Evolutionary conservation across 2,888 invertebrate genomes (phyloP), one percentile per base, ranked within the genome.

Genomic region (Drosophila kuntzei): DNA sequence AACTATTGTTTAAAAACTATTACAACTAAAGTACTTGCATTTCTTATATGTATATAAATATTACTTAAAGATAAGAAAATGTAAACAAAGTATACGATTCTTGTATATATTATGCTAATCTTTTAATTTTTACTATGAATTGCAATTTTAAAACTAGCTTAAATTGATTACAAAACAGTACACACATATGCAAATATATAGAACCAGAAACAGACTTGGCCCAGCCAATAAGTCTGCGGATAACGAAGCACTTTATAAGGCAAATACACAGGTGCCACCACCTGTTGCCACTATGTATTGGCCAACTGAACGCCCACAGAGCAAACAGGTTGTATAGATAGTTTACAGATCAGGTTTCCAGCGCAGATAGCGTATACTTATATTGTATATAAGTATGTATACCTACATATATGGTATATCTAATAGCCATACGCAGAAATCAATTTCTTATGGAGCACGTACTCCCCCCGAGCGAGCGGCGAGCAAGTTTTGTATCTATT

Each of bases 361-460:
- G 41, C 44, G n/a, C 16, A 36, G 47, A 20, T 47, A 47, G 50
- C 34, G 12, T 27, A 16, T 46, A 20, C 25, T 20, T 37, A 11
- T 37, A 20, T 50, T 50, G 11, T 27, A 12, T 39, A 39, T 46
- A 22, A 55, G 44, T 20, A 29, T 27, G 8, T 47, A 27, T 41
- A 47, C 14, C 18, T 51, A 14, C 37, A 20, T 58, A 14, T 46
- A 20, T 58, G 32, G 36, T 57, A 34, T 54, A 41, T 59, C 67
- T 51, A 73, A 77, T 73, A 73, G 47, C 29, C 36, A 58, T 34
- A 84, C 68, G 62, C 71, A 70, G 39, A 72, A 75, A 84, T 79
- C 85, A 81, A 87, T 78, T 75, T 67, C 49, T 61, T 57, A 32
- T 71, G 41, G 71, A 64, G 81, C 82, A 80, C 87, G 81, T 78